Conservation (phyloP, 2,113 vertebrate genomes). For the Melanocharis versteri region DNA sequence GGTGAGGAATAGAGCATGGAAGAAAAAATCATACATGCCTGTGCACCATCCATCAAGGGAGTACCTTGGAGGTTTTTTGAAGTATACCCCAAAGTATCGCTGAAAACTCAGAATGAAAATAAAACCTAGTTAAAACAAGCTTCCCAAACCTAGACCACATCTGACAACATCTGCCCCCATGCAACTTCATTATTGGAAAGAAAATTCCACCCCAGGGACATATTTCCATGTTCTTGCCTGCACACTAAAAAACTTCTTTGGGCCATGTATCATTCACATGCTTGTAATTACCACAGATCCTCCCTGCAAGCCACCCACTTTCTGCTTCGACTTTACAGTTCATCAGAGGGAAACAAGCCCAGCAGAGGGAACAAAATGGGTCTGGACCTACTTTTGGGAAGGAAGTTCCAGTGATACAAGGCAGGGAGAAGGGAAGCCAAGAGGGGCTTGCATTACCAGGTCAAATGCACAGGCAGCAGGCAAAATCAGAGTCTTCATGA, state of each 20-base stretch:
- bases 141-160: not conserved
- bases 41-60: not conserved
- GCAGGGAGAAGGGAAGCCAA: not conserved
- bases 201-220: rapidly evolving
- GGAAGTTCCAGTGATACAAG: not conserved
- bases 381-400: not conserved
- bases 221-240: not conserved
- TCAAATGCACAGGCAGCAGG: not conserved
- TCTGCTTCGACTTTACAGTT: not conserved
- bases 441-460: not conserved
- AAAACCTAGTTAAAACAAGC: not conserved
- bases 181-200: not conserved
- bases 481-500: not conserved
- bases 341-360: not conserved
- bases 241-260: not conserved
- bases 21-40: rapidly evolving
- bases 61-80: not conserved
- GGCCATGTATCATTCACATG: not conserved
- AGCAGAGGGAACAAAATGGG: not conserved
- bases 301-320: not conserved
- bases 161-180: not conserved
- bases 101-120: not conserved
- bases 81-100: not conserved
- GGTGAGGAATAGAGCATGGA: not conserved
- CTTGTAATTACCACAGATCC: not conserved